Evolutionary conservation across 1,140 invertebrate genomes (phyloP).

Genomic region (Sitobion miscanthi): DNA sequence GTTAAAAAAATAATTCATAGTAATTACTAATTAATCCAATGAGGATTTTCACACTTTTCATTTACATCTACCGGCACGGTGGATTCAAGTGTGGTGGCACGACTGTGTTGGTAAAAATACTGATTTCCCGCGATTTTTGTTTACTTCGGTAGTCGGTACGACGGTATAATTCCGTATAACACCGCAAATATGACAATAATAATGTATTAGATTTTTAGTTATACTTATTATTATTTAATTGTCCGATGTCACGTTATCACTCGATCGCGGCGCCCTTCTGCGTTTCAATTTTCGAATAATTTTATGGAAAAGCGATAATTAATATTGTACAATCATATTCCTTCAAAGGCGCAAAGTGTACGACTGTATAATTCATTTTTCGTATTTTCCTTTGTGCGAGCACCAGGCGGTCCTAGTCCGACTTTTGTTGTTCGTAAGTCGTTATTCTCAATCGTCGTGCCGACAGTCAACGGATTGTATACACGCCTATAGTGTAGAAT

Average conservation of each 20-base stretch:
- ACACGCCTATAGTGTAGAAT: not conserved
- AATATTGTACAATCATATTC: not conserved
- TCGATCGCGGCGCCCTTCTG: not conserved
- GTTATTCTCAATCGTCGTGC: not conserved
- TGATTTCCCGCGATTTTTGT: conserved; percentile 49
- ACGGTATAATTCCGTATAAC: too few relatives aligned
- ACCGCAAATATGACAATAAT: not conserved
- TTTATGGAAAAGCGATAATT: not conserved
- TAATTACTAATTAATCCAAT: not conserved
- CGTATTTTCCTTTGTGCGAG: not conserved
- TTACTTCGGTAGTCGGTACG: not conserved
- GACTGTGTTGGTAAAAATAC: not conserved
- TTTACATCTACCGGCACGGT: not conserved
- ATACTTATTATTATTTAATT: not conserved
- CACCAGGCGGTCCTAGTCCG: not conserved
- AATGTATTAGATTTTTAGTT: not conserved
- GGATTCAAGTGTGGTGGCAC: not conserved
- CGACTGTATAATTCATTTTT: not conserved
- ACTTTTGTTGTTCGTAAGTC: not conserved
- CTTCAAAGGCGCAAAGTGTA: not conserved
- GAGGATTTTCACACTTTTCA: not conserved
- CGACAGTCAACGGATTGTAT: too few relatives aligned
- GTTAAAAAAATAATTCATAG: not conserved
- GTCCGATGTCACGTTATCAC: not conserved
- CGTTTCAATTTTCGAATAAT: not conserved